Conservation (phyloP, 2,888 invertebrate genomes). For the Troides helena region DNA sequence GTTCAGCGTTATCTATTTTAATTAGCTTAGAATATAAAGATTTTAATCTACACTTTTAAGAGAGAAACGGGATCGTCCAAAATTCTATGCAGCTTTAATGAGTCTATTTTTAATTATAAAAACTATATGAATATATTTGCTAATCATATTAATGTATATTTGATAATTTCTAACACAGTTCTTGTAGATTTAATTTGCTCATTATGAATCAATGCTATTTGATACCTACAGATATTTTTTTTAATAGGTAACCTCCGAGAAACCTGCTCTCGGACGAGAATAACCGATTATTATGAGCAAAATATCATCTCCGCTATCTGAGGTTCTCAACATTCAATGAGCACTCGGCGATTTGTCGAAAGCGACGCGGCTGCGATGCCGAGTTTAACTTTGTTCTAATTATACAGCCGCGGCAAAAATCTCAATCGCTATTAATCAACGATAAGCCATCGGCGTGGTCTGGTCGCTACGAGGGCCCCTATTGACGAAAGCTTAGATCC, state of each 20-base stretch:
- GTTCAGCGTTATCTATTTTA: too few relatives aligned
- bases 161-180: neutral
- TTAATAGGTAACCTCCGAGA: neutral
- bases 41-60: too few relatives aligned
- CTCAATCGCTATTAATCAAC: slow-evolving; percentile 77
- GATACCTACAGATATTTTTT: neutral
- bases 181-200: neutral
- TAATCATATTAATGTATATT: neutral
- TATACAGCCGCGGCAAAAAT: slow-evolving; percentile 71
- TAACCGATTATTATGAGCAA: slow-evolving; percentile 44
- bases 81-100: too few relatives aligned
- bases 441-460: slow-evolving; percentile 68
- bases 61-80: too few relatives aligned
- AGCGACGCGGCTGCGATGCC: slow-evolving; percentile 49
- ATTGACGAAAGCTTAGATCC: slow-evolving; percentile 80
- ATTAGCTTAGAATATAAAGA: too few relatives aligned
- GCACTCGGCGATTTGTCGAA: slow-evolving; percentile 68
- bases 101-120: neutral
- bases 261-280: slow-evolving; percentile 3
- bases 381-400: slow-evolving; percentile 69
- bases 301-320: slow-evolving; percentile 44
- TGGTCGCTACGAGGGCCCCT: slow-evolving; percentile 71
- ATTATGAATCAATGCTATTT: neutral
- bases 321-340: slow-evolving; percentile 60
- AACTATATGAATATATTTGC: neutral